Conservation (phyloP, 2,113 vertebrate genomes). For the Phyllostomus discolor region DNA sequence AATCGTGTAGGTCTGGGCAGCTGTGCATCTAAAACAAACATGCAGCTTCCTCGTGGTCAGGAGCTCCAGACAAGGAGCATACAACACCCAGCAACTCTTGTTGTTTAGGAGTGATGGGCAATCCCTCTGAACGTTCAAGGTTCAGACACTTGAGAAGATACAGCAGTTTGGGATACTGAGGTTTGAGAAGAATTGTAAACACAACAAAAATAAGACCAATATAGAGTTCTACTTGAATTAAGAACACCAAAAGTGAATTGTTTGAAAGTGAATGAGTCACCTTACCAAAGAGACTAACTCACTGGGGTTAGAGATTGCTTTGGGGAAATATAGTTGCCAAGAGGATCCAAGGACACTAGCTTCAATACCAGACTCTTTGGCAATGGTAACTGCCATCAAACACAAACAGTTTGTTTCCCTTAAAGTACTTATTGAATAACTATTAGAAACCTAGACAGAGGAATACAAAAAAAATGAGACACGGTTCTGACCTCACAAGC, state of each 20-base stretch:
- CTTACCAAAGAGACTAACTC: neutral
- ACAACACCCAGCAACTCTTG: neutral
- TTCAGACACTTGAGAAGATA: neutral
- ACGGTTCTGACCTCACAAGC: neutral
- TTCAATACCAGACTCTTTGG: neutral
- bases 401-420: neutral
- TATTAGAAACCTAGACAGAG: neutral
- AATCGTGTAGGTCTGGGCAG: neutral
- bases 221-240: neutral
- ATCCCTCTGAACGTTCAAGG: neutral
- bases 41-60: neutral
- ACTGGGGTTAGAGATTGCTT: neutral
- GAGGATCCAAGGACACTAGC: neutral
- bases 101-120: neutral
- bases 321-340: neutral
- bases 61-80: neutral
- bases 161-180: neutral
- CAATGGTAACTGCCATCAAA: neutral
- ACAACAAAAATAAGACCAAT: neutral
- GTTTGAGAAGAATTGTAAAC: neutral
- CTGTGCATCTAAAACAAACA: neutral
- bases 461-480: neutral
- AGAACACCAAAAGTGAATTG: neutral
- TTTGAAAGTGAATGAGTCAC: neutral
- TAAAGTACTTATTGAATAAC: neutral